Evolutionary conservation across 1,140 invertebrate species (phyloP).

Genomic region (Drosophila eugracilis): DNA sequence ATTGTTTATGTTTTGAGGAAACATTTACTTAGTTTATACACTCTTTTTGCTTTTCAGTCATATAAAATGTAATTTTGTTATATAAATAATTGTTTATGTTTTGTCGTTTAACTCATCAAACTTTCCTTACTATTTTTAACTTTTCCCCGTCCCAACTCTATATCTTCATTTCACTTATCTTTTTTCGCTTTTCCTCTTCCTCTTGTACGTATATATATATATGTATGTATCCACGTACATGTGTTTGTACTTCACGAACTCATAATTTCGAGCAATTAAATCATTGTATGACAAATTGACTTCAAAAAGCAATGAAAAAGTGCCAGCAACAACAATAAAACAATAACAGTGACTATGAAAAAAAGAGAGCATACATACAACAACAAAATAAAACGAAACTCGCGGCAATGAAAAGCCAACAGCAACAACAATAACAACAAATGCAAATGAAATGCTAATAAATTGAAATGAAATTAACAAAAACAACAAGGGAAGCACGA

Average conservation of each 20-base stretch:
- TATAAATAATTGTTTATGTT: background rate
- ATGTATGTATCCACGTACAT: too few relatives aligned
- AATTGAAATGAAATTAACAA: slow-evolving; percentile 67
- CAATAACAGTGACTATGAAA: slow-evolving; percentile 9
- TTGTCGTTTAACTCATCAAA: background rate
- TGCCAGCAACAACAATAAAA: slow-evolving; percentile 22
- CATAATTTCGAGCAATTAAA: slow-evolving; percentile 72
- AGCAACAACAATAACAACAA: slow-evolving; percentile 50
- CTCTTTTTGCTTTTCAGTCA: too few relatives aligned
- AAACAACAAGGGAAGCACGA: slow-evolving; percentile 58
- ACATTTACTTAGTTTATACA: too few relatives aligned
- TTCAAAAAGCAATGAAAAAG: slow-evolving; percentile 48
- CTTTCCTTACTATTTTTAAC: slow-evolving; percentile 6
- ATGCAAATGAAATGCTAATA: slow-evolving; percentile 62
- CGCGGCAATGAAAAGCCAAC: slow-evolving; percentile 56
- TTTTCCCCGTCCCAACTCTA: background rate
- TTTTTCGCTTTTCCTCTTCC: slow-evolving; percentile 16
- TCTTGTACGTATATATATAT: slow-evolving; percentile 33
- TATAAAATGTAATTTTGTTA: too few relatives aligned
- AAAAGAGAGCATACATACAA: slow-evolving; percentile 7
- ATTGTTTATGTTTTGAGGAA: too few relatives aligned
- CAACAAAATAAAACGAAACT: slow-evolving; percentile 55
- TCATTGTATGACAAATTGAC: slow-evolving; percentile 70
- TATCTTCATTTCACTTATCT: slow-evolving; percentile 13
- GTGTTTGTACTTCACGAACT: slow-evolving; percentile 60